Conservation (phyloP, 2,113 vertebrate species). For the Coturnix japonica region DNA sequence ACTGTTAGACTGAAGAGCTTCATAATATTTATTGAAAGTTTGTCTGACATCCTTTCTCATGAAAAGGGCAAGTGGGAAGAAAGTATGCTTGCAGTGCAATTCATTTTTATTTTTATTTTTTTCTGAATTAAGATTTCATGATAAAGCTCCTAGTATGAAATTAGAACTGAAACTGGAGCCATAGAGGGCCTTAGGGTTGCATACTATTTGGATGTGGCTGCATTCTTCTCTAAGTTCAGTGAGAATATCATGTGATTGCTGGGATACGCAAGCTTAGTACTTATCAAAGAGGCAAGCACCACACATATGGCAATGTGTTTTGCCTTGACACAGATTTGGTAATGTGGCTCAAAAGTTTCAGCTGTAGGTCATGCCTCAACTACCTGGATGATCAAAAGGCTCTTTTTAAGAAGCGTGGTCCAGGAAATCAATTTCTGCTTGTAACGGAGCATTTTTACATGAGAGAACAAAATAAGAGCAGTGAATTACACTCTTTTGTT, state of each 20-base stretch:
- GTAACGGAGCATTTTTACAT: background rate
- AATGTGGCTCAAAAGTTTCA: fast-evolving
- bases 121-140: background rate
- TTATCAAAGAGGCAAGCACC: fast-evolving
- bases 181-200: background rate
- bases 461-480: background rate
- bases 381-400: background rate
- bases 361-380: background rate
- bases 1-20: background rate
- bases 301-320: background rate
- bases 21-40: background rate
- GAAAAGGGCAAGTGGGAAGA: background rate
- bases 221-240: constrained; percentile 21
- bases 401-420: background rate
- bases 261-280: background rate
- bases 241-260: background rate
- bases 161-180: constrained; percentile 30
- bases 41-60: background rate
- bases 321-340: background rate
- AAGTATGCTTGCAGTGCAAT: background rate
- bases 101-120: background rate
- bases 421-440: background rate
- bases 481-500: background rate
- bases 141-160: constrained; percentile 40
- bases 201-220: background rate